These are phyloP conservation scores for Eremophila alpestris DNA, from an alignment of 2,797 vertebrate genomes.

Conservation along the genomic window DNA sequence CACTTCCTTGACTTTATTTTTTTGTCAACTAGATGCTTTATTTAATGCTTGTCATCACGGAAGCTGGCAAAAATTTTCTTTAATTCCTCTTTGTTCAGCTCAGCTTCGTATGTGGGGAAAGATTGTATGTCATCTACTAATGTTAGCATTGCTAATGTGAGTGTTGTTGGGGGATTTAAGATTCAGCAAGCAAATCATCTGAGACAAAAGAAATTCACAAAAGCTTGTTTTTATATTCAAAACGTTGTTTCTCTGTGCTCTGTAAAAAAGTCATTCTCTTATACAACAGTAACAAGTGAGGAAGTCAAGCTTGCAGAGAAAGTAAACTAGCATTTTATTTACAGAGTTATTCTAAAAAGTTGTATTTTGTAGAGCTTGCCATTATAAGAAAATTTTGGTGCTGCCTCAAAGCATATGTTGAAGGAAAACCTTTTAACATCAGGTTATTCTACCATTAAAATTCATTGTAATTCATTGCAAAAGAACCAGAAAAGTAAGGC, in stretches of 20 bases:
- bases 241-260: neutral
- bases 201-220: neutral
- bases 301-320: neutral
- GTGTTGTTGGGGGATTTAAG: neutral
- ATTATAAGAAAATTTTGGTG: neutral
- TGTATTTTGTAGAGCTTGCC: neutral
- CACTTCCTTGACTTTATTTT: neutral
- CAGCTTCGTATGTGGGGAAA: fast-evolving
- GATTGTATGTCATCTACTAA: neutral
- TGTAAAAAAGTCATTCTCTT: neutral
- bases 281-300: neutral
- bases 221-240: neutral
- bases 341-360: neutral
- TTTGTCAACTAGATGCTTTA: neutral
- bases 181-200: neutral
- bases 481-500: neutral
- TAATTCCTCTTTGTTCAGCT: neutral
- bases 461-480: neutral
- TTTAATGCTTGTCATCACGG: neutral
- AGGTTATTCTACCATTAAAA: neutral
- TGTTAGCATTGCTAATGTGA: neutral
- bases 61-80: neutral
- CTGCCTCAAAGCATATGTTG: neutral
- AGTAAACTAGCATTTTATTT: neutral
- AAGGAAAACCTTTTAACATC: neutral